Percentiles rank a stretch among this genome's conserved stretches.
Evolutionary conservation across 2,888 invertebrate genomes (phyloP).

Genomic region (Rhamnusium bicolor): DNA sequence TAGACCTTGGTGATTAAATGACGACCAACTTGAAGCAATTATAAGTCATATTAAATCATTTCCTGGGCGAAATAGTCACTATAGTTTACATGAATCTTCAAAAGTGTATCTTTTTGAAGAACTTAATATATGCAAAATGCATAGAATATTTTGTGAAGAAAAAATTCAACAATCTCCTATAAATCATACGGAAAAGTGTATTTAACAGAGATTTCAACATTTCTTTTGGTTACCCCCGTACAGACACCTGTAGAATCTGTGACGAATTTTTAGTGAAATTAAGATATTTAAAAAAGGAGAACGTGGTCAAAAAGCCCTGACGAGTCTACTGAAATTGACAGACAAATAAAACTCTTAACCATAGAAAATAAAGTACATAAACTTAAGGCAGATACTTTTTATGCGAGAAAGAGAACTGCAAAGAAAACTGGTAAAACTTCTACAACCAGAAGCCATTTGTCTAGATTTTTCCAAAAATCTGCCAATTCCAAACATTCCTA

Average conservation of each 20-base stretch:
- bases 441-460: slow-evolving; percentile 1
- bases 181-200: slow-evolving; percentile 26
- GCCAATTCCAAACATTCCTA: neutral
- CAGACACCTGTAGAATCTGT: slow-evolving; percentile 31
- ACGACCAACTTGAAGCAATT: slow-evolving; percentile 17
- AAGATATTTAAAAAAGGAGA: slow-evolving; percentile 19
- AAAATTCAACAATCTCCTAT: slow-evolving; percentile 24
- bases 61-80: slow-evolving; percentile 8
- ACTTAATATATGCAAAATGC: slow-evolving; percentile 31
- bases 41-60: slow-evolving; percentile 27
- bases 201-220: slow-evolving; percentile 32
- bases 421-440: neutral
- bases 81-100: slow-evolving; percentile 9
- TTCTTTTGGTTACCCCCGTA: slow-evolving; percentile 29
- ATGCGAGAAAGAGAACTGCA: neutral
- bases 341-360: neutral
- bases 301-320: neutral
- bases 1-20: slow-evolving; percentile 8
- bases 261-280: slow-evolving; percentile 22
- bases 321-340: slow-evolving; percentile 14
- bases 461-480: slow-evolving; percentile 1
- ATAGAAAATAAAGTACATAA: slow-evolving; percentile 23
- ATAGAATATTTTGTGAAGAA: slow-evolving; percentile 10
- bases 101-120: slow-evolving; percentile 29
- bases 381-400: neutral